phyloP scores from a whole-genome alignment of 2,888 invertebrate species.

The Leuctra nigra region DNA sequence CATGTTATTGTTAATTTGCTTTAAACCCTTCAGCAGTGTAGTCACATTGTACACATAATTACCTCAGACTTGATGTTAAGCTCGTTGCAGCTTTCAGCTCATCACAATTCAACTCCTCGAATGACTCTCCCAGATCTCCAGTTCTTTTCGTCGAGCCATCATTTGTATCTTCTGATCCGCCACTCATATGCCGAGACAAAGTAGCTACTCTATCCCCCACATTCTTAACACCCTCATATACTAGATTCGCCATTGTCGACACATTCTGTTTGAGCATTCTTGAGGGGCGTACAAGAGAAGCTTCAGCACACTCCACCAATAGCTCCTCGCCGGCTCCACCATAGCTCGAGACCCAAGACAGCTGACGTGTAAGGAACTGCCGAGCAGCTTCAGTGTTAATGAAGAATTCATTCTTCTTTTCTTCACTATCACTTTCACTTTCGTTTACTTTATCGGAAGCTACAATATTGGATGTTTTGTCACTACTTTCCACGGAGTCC shows the following conservation, averaged over 20 bases:
- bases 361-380: slow-evolving; percentile 66
- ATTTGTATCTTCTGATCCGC: slow-evolving; percentile 63
- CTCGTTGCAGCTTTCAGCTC: slow-evolving; percentile 36
- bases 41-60: too few species aligned
- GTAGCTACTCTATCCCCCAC: slow-evolving; percentile 68
- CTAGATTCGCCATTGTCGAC: slow-evolving; percentile 63
- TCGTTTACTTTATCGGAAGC: neutral
- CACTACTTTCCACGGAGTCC: neutral
- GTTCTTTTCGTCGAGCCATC: slow-evolving; percentile 37
- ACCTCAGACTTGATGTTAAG: slow-evolving; percentile 37
- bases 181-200: slow-evolving; percentile 65
- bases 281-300: slow-evolving; percentile 43
- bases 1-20: too few species aligned
- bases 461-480: neutral
- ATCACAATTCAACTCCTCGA: slow-evolving; percentile 40
- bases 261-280: slow-evolving; percentile 67
- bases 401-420: slow-evolving; percentile 58
- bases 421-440: slow-evolving; percentile 41
- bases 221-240: slow-evolving; percentile 67
- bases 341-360: slow-evolving; percentile 60
- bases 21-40: too few species aligned
- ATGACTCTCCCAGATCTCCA: slow-evolving; percentile 39
- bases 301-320: slow-evolving; percentile 57
- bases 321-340: slow-evolving; percentile 56
- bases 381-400: slow-evolving; percentile 73